Evolutionary conservation across 2,797 vertebrate species (phyloP).

Genomic region (Xyrichtys novacula): DNA sequence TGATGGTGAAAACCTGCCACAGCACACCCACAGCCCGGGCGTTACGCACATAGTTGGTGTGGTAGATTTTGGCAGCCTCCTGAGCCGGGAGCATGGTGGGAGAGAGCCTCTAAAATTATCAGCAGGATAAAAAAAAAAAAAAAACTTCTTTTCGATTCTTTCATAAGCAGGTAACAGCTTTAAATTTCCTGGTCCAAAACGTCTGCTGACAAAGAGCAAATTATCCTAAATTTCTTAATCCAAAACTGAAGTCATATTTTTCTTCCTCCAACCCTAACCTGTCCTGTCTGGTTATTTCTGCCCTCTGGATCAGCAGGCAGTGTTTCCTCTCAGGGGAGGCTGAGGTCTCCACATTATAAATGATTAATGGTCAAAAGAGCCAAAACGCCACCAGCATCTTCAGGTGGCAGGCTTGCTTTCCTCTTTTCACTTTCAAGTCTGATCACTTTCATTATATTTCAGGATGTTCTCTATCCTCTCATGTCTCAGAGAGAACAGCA

Average conservation of each 20-base stretch:
- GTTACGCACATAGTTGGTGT: conserved; percentile 97
- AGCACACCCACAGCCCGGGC: conserved; percentile 93
- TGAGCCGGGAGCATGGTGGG: conserved; percentile 92
- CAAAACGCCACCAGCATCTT: conserved; percentile 1
- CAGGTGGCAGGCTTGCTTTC: conserved; percentile 8
- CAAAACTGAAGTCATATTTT: no score
- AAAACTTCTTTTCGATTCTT: background rate
- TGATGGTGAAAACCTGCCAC: conserved; percentile 96
- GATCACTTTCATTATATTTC: background rate
- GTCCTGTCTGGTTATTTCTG: background rate
- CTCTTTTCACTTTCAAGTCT: conserved; percentile 29
- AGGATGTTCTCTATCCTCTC: background rate
- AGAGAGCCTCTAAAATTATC: background rate
- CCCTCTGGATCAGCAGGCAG: background rate
- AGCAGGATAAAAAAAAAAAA: no score
- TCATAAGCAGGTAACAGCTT: background rate
- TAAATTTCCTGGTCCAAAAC: background rate
- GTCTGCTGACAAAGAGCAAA: no score
- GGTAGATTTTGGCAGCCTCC: conserved; percentile 96
- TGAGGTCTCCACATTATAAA: conserved; percentile 45
- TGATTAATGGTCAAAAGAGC: conserved; percentile 77
- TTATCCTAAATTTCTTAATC: no score
- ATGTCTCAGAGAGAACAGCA: no score
- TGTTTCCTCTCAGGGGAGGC: conserved; percentile 28
- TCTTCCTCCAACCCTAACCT: background rate